A percentile compares a stretch with the other conserved stretches of the same genome.
These are phyloP conservation scores for Xiphorhynchus elegans DNA, from an alignment of 2,113 vertebrate genomes.

Conservation along the genomic window DNA sequence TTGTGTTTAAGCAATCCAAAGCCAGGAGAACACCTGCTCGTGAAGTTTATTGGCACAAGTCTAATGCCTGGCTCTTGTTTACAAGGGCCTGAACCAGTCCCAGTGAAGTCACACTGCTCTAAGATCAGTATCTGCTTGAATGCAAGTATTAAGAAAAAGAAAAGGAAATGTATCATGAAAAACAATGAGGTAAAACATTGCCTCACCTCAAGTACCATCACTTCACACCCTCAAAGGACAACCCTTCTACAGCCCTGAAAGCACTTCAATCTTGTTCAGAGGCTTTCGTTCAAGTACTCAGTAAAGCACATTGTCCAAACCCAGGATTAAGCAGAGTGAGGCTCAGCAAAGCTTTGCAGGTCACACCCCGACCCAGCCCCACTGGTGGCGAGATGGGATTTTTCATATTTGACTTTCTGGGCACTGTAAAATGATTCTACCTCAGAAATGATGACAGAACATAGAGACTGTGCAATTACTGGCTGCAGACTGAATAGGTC, in stretches of 20 bases:
- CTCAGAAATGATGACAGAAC: not conserved
- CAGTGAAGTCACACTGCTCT: not conserved
- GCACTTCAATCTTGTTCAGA: not conserved
- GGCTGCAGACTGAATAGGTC: not conserved
- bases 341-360: not conserved
- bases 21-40: not conserved
- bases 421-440: not conserved
- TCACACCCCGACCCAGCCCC: not conserved
- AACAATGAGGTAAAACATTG: slow-evolving; percentile 5
- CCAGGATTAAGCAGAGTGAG: not conserved
- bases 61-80: not conserved
- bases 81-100: not conserved
- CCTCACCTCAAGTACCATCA: not conserved
- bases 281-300: not conserved
- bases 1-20: not conserved
- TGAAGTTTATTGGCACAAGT: not conserved
- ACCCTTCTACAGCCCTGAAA: not conserved
- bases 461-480: not conserved
- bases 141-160: not conserved
- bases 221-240: not conserved
- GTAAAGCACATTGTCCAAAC: not conserved
- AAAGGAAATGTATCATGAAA: slow-evolving; percentile 21
- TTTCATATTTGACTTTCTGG: not conserved
- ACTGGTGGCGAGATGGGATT: not conserved
- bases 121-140: not conserved